phyloP scores from a whole-genome alignment of 2,113 vertebrate species.

The Psittacula cyanocephala region DNA sequence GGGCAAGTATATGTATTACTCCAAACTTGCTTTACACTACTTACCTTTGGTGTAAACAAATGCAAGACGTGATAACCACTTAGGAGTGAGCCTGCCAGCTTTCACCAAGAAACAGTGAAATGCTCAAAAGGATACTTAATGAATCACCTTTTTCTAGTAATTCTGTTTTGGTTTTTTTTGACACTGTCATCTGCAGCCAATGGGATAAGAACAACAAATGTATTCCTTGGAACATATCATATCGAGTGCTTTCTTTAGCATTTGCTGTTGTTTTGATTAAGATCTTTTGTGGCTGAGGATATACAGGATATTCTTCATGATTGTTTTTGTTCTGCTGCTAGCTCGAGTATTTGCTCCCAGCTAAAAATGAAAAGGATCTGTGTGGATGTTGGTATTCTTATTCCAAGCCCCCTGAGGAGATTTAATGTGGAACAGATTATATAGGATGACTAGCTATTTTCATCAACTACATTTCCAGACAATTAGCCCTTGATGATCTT shows the following conservation, averaged over 20 bases:
- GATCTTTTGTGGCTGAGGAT: not conserved
- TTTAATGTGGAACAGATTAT: conserved; percentile 55
- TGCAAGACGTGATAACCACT: not conserved
- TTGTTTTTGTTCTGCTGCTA: not conserved
- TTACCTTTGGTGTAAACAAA: not conserved
- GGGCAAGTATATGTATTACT: not conserved
- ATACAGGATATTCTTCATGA: not conserved
- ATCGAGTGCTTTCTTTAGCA: not conserved
- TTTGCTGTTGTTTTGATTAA: conserved; percentile 33
- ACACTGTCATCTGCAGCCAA: not conserved
- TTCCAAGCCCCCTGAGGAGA: conserved; percentile 22
- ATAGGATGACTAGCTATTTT: not conserved
- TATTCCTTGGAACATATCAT: not conserved
- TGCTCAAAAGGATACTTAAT: not conserved
- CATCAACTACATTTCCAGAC: conserved; percentile 18
- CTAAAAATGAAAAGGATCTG: not conserved
- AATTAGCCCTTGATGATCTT: conserved; percentile 51
- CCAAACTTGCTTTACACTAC: not conserved
- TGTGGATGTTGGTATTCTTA: not conserved
- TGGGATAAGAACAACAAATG: not conserved
- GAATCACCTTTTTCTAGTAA: not conserved
- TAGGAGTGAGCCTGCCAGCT: not conserved
- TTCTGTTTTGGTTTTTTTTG: not conserved
- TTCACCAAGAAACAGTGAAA: not conserved
- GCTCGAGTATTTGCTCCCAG: not conserved